Base-by-base conservation (phyloP, 2,797 vertebrate genomes). In the Myripristis murdjan region DNA sequence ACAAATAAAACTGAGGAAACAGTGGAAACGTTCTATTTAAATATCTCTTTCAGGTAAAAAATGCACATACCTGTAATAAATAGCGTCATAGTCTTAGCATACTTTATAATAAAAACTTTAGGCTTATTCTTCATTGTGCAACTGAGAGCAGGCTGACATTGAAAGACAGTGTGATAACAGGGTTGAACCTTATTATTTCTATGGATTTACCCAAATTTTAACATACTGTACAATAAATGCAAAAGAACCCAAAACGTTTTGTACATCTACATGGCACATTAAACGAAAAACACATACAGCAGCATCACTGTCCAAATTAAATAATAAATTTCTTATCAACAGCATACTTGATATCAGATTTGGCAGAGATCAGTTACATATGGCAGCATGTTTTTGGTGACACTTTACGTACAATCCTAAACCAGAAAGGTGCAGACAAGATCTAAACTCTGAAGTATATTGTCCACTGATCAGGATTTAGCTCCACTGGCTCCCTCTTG, bases 1-100 rank as follows among this genome's bases (percentile, higher is more conserved):
- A 63, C 41, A 68, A 87, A 86, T 79, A 76, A 5, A 41, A 28
- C 20, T 56, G 24, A 11, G 28, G 31, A 5, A 35, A 9, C 10
- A 62, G 63, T 55, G 5, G 10, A 56, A 1, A 10, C 20, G 24
- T 51, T 53, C 24, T 1, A 49, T 6, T 63, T 5, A 47, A 49
- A 69, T 55, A 67, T 53, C n/a, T 23, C 2, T 61, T 43, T 51
- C 11, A 49, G 73, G 69, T 28, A 1, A 9, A 55, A 64, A 22
- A 52, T 15, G 7, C 18, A 58, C 4, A 41, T 1, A 35, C 2
- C 23, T 55, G 6, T 18, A 53, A 64, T 71, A 84, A 74, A 76
- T 68, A 85, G 5, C 4, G 2, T 46, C 7, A 41, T 64, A 14
- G 54, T 54, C 23, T 70, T 14, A 51, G 7, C n/a, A 48, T 46